Evolutionary conservation across 2,113 vertebrate species (phyloP).

Genomic region (Paratilapia polleni): DNA sequence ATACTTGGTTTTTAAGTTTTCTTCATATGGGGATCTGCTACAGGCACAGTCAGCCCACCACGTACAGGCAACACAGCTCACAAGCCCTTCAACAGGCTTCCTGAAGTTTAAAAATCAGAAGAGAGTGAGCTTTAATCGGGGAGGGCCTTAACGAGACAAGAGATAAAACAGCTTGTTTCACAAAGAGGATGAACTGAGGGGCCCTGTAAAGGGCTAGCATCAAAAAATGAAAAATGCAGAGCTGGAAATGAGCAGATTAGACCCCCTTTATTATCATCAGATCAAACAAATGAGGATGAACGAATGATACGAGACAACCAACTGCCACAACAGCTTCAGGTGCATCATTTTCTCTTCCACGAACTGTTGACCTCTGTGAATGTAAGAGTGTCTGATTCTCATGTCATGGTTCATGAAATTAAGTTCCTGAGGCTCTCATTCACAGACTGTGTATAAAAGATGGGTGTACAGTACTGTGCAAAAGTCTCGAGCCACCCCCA

Average conservation of each 20-base stretch:
- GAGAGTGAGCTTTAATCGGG: neutral
- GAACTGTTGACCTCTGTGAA: no score
- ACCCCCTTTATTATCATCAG: neutral
- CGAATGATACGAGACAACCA: neutral
- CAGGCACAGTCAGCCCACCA: neutral
- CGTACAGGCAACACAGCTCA: neutral
- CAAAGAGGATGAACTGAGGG: neutral
- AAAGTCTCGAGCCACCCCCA: neutral
- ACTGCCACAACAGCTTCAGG: neutral
- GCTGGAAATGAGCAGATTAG: no score
- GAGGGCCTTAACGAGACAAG: neutral
- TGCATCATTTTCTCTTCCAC: no score
- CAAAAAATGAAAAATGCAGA: neutral
- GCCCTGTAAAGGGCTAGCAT: neutral
- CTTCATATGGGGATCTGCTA: rapidly evolving
- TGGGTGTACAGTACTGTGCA: neutral
- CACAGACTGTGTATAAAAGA: neutral
- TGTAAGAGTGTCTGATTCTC: no score
- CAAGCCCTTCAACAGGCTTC: neutral
- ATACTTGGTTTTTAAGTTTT: neutral
- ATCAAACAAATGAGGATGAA: neutral
- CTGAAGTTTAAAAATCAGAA: neutral
- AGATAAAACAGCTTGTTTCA: neutral
- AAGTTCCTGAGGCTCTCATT: rapidly evolving
- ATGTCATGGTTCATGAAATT: neutral